A percentile compares a stretch with the other conserved stretches of the same genome.
Evolutionary conservation across 2,888 invertebrate genomes (phyloP).

Genomic region (Tromatobia lineatoria): DNA sequence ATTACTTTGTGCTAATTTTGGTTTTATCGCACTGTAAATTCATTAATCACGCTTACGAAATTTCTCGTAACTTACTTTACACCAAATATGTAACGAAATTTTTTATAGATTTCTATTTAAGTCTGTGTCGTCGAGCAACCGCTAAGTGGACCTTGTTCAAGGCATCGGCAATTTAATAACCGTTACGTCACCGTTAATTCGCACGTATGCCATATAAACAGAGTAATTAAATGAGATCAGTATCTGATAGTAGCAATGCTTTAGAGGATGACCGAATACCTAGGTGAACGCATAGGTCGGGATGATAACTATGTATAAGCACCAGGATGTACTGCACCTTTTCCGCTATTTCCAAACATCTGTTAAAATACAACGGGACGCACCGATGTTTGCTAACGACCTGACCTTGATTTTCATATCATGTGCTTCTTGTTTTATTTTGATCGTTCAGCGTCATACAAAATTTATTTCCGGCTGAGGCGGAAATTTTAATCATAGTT

Average conservation of each 20-base stretch:
- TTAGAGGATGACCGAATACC: constrained; percentile 48
- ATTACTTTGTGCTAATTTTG: constrained; percentile 28
- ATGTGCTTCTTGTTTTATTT: not conserved
- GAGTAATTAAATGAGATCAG: constrained; percentile 32
- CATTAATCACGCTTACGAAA: constrained; percentile 42
- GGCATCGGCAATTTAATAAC: constrained; percentile 39
- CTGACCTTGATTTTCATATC: constrained; percentile 3
- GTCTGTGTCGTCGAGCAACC: not conserved
- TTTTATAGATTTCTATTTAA: constrained; percentile 4
- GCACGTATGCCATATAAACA: constrained; percentile 11
- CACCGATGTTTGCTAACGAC: not conserved
- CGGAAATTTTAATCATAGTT: not conserved
- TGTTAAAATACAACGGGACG: not conserved
- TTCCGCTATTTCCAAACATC: constrained; percentile 43
- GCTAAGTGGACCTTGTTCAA: constrained; percentile 50
- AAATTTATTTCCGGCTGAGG: not conserved
- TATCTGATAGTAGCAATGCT: constrained; percentile 22
- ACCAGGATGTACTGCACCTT: constrained; percentile 56
- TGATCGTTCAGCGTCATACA: not conserved
- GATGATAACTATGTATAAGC: constrained; percentile 16
- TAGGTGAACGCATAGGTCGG: not conserved
- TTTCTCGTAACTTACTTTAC: not conserved
- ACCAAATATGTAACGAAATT: not conserved
- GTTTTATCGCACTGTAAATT: constrained; percentile 27
- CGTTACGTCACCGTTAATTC: constrained; percentile 51